These are phyloP conservation scores for Bombus waltoni DNA, from an alignment of 1,140 invertebrate genomes.

Conservation along the genomic window DNA sequence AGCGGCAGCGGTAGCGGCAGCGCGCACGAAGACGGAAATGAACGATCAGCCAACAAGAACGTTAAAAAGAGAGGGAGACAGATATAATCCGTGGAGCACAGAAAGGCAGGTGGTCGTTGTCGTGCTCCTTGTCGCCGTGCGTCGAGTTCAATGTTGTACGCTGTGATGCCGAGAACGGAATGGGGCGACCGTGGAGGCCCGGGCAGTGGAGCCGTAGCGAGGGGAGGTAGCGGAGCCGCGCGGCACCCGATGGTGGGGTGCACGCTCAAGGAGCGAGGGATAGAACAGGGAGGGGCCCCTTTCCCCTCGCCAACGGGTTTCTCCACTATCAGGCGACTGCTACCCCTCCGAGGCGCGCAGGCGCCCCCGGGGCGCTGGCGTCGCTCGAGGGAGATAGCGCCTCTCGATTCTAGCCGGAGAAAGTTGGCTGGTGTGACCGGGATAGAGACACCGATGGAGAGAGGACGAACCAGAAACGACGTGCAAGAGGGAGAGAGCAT, in stretches of 20 bases:
- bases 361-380: constrained; percentile 68
- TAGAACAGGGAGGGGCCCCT: constrained; percentile 61
- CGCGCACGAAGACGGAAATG: background rate
- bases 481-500: background rate
- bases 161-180: constrained; percentile 82
- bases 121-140: constrained; percentile 67
- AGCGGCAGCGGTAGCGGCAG: background rate
- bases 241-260: constrained; percentile 60
- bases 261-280: constrained; percentile 50
- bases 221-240: constrained; percentile 59
- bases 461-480: too few relatives aligned
- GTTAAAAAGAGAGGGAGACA: constrained; percentile 26
- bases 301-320: constrained; percentile 50
- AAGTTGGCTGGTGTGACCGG: constrained; percentile 32
- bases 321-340: constrained; percentile 58
- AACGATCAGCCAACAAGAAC: background rate
- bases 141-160: constrained; percentile 77
- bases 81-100: constrained; percentile 48
- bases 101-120: constrained; percentile 74
- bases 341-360: constrained; percentile 68
- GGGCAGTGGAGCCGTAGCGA: constrained; percentile 81
- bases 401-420: constrained; percentile 40
- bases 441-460: constrained; percentile 1
- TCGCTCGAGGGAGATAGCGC: constrained; percentile 66
- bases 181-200: constrained; percentile 81